phyloP scores from a whole-genome alignment of 2,113 vertebrate species.

The Alexandromys fortis region DNA sequence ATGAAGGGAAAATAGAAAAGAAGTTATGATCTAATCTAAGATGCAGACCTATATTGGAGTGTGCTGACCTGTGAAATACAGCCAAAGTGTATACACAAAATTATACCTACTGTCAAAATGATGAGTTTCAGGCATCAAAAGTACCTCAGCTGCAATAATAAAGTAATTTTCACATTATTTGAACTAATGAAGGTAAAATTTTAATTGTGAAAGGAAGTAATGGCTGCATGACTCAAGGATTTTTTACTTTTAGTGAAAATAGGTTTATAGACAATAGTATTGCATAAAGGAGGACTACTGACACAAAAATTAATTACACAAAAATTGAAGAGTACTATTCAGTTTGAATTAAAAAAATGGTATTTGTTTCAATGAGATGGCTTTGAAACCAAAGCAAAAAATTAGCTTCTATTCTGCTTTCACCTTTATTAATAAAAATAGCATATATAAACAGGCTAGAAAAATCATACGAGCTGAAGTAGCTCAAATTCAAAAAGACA shows the following conservation, averaged over 20 bases:
- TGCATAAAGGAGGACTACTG: not conserved
- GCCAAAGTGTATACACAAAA: conserved; percentile 21
- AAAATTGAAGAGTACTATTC: not conserved
- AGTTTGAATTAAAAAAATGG: not conserved
- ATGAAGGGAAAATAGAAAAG: conserved; percentile 68
- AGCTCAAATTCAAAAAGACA: not conserved
- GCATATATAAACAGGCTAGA: not conserved
- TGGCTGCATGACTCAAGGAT: not conserved
- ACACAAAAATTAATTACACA: not conserved
- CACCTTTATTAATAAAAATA: not conserved
- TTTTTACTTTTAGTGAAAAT: not conserved
- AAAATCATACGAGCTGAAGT: not conserved
- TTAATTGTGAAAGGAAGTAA: not conserved
- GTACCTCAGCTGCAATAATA: not conserved
- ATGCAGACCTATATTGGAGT: conserved; percentile 62
- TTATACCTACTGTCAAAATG: conserved; percentile 47
- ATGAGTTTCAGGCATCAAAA: not conserved
- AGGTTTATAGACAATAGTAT: not conserved
- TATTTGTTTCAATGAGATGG: not conserved
- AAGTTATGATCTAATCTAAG: conserved; percentile 72
- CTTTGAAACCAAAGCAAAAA: not conserved
- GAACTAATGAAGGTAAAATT: not conserved
- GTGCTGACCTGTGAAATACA: conserved; percentile 72
- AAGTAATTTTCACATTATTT: not conserved
- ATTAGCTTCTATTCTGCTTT: not conserved